Evolutionary conservation across 2,797 vertebrate genomes (phyloP), one percentile per base, ranked within the genome.

Genomic region (Podargus strigoides): DNA sequence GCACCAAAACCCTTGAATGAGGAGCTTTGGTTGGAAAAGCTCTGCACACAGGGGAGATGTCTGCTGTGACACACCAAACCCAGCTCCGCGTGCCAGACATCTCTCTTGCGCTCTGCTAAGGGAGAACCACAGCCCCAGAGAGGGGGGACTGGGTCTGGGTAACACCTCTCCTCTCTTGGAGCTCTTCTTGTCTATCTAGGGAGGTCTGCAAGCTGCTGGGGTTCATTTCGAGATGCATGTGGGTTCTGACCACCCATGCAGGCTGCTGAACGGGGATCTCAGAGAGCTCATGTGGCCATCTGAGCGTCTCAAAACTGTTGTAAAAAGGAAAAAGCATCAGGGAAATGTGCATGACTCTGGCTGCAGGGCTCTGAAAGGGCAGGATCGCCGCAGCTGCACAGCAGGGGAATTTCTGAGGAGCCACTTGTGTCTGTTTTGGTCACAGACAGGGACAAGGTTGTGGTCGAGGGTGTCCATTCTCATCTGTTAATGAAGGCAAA

Each of bases 31-130:
- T 52, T 80, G 73, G 83, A 24, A 52, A 39, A 79, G 41, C 41
- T 36, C 36, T 36, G 50, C 12, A 4, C 7, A 3, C 24, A 44
- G 19, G 28, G 32, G 15, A 34, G 20, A 24, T 2, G 9, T n/a
- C 47, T 46, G 36, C 34, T 5, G 12, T 7, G 46, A 66, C 22
- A 49, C 22, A 3, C 11, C 68, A 53, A 78, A 55, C 36, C 41
- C 68, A 14, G 2, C 49, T 83, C 70, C 4, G 0, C 1, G 0
- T 12, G 41, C 52, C 41, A 36, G n/a, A 42, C 3, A 1, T 10
- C 22, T 30, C 47, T 44, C 30, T 50, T 8, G 32, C 34, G 1
- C 15, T 50, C 26, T 52, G 32, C 56, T 67, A 17, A 62, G 42
- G 50, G 26, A 69, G 7, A 79, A 8, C 11, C 26, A 4, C n/a